Evolutionary conservation across 2,888 invertebrate species (phyloP).

Genomic region (Platycnemis pennipes): DNA sequence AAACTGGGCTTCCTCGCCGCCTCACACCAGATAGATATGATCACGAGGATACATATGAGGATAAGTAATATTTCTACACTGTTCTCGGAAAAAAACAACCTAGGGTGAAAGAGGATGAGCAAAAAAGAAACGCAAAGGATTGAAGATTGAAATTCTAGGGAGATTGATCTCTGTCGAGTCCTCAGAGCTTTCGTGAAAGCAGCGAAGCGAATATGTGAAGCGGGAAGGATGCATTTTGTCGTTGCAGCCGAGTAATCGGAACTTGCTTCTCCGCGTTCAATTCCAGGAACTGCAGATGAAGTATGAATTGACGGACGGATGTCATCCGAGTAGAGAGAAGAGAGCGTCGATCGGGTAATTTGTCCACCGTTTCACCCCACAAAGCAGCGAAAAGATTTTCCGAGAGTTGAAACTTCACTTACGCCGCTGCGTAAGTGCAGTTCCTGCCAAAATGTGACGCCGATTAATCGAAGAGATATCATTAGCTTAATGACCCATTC

Average conservation of each 20-base stretch:
- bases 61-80: too few relatives aligned
- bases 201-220: background rate
- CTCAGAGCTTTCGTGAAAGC: too few relatives aligned
- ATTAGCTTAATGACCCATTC: conserved; percentile 14
- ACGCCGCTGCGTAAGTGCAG: too few relatives aligned
- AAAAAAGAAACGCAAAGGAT: too few relatives aligned
- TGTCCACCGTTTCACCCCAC: background rate
- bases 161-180: too few relatives aligned
- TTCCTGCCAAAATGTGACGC: background rate
- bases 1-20: too few relatives aligned
- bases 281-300: conserved; percentile 47
- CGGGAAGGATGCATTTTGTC: background rate
- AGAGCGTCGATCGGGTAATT: background rate
- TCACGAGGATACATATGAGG: too few relatives aligned
- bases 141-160: too few relatives aligned
- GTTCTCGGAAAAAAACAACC: too few relatives aligned
- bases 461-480: background rate
- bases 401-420: background rate
- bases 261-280: background rate
- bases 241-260: background rate
- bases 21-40: too few relatives aligned
- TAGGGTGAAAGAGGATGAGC: too few relatives aligned
- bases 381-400: background rate
- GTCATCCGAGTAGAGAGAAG: background rate
- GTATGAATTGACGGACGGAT: conserved; percentile 40